Evolutionary conservation across 2,888 invertebrate species (phyloP), one percentile per base, ranked within the genome.

Genomic region (Lasioglossum malachurum): DNA sequence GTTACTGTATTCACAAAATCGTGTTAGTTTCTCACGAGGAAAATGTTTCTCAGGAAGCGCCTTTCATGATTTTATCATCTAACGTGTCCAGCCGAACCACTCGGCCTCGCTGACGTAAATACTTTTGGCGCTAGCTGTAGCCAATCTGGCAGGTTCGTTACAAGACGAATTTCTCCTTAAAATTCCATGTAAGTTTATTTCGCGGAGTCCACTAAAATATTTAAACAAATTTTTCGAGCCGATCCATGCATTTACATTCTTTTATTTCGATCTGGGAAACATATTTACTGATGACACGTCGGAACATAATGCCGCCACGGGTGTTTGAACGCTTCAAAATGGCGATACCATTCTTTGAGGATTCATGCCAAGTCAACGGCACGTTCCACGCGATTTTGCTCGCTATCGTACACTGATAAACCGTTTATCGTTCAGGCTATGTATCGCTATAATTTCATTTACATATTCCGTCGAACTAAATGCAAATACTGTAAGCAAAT

Each of bases 31-130:
- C 92, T 92, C 78, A 67, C 57, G 89, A 79, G 88, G 91, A 88
- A 92, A 86, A 94, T 86, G 84, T 94, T 93, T 94, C 91, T 92
- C 83, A 89, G 88, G 90, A 93, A 93, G 93, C 95, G 92, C 94
- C 94, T 85, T 64, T 69, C 82, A 7, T 80, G 93, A 93, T 94
- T 94, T 91, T 93, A 91, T 85, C 88, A 88, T 93, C 88, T 90
- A 89, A 91, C 35, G 76, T 82, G 82, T 83, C 82, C 72, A 72
- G 67, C 67, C 35, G 16, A 46, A 49, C 16, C 8, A 60, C 60
- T 35, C 46, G 23, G 14, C 23, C 57, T 38, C 4, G 27, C 10
- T 10, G 49, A 27, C 53, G 19, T 10, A 27, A 71, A 82, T 78
- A 81, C 73, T 93, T 90, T 88, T 80, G 19, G 0, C 3, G 0